These are phyloP conservation scores for Poeciliopsis gracilis DNA, from an alignment of 2,797 vertebrate genomes.

Conservation along the genomic window DNA sequence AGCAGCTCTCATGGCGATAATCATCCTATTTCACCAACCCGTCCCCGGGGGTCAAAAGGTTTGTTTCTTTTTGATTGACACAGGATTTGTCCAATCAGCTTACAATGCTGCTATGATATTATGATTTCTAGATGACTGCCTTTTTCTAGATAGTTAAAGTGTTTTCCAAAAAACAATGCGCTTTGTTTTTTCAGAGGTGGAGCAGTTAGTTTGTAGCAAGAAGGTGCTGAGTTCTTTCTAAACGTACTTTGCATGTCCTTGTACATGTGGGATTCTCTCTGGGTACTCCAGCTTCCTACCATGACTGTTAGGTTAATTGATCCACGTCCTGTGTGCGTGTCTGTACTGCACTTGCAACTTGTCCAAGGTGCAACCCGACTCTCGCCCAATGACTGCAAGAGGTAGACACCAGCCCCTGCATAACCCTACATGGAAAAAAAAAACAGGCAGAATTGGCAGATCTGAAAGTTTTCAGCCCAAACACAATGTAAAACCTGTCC, in stretches of 20 bases:
- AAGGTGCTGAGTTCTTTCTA: neutral
- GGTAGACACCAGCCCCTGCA: neutral
- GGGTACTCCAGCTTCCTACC: neutral
- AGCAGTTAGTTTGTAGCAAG: neutral
- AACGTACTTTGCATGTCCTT: neutral
- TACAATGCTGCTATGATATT: slow-evolving; percentile 69
- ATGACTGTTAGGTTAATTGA: neutral
- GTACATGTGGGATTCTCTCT: neutral
- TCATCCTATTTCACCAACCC: slow-evolving; percentile 84
- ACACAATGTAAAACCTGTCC: too few relatives aligned
- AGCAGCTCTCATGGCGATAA: slow-evolving; percentile 74
- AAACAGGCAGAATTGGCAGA: too few relatives aligned
- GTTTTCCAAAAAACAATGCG: slow-evolving; percentile 24
- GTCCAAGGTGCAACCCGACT: neutral
- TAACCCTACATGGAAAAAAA: too few relatives aligned
- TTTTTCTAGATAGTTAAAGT: slow-evolving; percentile 31
- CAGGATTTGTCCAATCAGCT: slow-evolving; percentile 76
- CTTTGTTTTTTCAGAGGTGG: slow-evolving; percentile 15
- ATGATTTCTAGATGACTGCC: slow-evolving; percentile 68
- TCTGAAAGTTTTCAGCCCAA: too few relatives aligned
- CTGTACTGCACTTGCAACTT: neutral
- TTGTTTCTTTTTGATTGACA: slow-evolving; percentile 61
- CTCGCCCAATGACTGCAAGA: neutral
- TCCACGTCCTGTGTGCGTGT: too few relatives aligned
- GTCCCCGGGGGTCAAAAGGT: slow-evolving; percentile 68